Evolutionary conservation across 2,113 vertebrate genomes (phyloP).

Genomic region (Procavia capensis): DNA sequence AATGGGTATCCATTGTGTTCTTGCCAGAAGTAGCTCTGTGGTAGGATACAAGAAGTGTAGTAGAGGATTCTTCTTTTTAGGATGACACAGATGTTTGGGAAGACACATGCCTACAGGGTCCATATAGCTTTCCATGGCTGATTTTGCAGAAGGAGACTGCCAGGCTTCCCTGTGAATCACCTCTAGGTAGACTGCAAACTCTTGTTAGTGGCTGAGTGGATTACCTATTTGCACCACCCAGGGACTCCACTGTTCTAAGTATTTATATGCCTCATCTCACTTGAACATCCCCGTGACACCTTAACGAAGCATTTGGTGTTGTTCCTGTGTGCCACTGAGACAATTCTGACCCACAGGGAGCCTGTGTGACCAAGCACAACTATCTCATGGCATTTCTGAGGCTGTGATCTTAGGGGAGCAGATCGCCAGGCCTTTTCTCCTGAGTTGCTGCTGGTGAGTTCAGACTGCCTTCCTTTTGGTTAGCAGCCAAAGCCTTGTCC

Average conservation of each 20-base stretch:
- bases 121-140: background rate
- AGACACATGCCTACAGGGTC: accelerated
- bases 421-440: too few species aligned
- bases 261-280: accelerated
- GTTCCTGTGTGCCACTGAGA: too few species aligned
- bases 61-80: accelerated
- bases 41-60: accelerated
- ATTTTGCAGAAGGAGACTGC: background rate
- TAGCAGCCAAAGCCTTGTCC: background rate
- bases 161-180: background rate
- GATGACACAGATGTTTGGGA: background rate
- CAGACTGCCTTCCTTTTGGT: background rate
- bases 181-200: background rate
- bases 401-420: too few species aligned
- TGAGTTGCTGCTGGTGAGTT: background rate
- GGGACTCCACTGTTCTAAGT: too few species aligned
- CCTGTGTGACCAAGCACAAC: too few species aligned
- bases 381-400: too few species aligned
- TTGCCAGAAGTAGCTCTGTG: accelerated
- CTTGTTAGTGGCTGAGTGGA: background rate
- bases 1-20: background rate
- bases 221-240: background rate
- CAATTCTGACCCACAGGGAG: background rate
- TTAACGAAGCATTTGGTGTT: accelerated
- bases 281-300: accelerated